Percentiles rank a stretch among this genome's conserved stretches.
phyloP scores from a whole-genome alignment of 2,113 vertebrate species.

The Oenanthe oenanthe region DNA sequence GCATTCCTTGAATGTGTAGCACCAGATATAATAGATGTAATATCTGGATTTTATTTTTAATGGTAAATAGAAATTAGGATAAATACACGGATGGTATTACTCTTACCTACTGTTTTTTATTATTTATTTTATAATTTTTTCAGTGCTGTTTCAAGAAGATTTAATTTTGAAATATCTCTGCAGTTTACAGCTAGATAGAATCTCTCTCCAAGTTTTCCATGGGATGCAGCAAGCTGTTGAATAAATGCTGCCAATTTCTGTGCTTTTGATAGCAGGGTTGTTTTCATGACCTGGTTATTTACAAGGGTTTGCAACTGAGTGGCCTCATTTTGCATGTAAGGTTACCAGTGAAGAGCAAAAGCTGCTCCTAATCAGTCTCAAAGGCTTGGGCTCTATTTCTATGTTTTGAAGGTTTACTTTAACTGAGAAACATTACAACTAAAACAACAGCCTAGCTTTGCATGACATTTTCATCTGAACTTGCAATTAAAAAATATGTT shows the following conservation, averaged over 20 bases:
- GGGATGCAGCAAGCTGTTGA: not conserved
- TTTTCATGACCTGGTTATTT: not conserved
- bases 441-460: not conserved
- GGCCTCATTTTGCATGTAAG: not conserved
- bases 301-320: not conserved
- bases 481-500: not conserved
- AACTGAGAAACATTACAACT: not conserved
- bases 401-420: not conserved
- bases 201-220: not conserved
- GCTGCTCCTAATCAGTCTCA: not conserved
- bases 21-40: not conserved
- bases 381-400: not conserved
- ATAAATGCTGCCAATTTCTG: not conserved
- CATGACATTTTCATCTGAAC: not conserved
- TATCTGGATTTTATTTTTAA: not conserved
- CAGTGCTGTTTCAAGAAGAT: not conserved
- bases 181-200: not conserved
- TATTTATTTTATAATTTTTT: not conserved
- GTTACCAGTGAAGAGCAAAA: not conserved
- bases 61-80: not conserved
- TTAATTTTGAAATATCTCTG: not conserved
- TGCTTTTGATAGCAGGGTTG: not conserved
- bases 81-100: not conserved
- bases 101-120: too few relatives aligned
- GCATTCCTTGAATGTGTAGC: not conserved